Evolutionary conservation across 2,888 invertebrate genomes (phyloP).

Genomic region (Euspilapteryx auroguttella): DNA sequence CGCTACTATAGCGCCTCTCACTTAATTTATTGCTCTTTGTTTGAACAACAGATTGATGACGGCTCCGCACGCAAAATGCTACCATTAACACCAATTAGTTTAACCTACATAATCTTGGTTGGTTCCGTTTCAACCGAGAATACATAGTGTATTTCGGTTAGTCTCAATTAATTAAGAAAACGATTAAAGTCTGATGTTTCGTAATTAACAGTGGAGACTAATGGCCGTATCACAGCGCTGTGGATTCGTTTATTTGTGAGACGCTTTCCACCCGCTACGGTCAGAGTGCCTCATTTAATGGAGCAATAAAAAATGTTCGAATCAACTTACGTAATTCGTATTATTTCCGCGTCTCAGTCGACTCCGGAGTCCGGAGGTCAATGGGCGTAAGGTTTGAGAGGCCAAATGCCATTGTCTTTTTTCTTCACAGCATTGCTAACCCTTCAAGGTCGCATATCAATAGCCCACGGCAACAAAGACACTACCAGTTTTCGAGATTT

Average conservation of each 20-base stretch:
- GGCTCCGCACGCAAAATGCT: too few relatives aligned
- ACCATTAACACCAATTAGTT: too few relatives aligned
- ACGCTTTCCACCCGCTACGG: constrained; percentile 43
- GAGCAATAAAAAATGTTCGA: constrained; percentile 59
- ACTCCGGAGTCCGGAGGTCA: constrained; percentile 28
- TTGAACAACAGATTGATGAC: too few relatives aligned
- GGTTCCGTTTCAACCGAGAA: too few relatives aligned
- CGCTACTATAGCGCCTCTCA: too few relatives aligned
- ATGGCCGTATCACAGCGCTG: constrained; percentile 31
- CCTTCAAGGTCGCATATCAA: too few relatives aligned
- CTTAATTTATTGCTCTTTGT: constrained; percentile 29
- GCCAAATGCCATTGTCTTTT: background rate
- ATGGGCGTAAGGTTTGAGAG: constrained; percentile 21
- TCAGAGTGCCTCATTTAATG: constrained; percentile 55
- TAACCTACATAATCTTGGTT: too few relatives aligned
- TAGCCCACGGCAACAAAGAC: too few relatives aligned
- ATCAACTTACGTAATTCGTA: constrained; percentile 54
- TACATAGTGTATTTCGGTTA: too few relatives aligned
- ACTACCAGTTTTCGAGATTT: too few relatives aligned
- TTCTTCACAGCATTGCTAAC: background rate
- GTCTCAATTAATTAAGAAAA: background rate
- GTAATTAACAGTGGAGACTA: constrained; percentile 35
- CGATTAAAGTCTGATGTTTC: constrained; percentile 10
- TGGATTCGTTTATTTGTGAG: constrained; percentile 35
- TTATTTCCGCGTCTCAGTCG: constrained; percentile 51